Conservation (phyloP, 2,888 invertebrate genomes). For the Alloscopus bannaensis region DNA sequence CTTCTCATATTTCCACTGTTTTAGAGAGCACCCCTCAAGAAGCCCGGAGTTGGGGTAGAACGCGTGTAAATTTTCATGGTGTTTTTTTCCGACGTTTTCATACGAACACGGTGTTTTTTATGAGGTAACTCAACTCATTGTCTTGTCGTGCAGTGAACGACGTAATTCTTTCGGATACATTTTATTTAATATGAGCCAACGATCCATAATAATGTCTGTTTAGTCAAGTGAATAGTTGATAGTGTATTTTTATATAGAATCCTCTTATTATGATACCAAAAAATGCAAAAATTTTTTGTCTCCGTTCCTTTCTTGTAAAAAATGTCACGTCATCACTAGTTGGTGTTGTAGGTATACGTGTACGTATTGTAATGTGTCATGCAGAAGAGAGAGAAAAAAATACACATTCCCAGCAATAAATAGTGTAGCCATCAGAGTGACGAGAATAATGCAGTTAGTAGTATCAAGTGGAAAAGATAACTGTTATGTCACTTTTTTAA, state of each 20-base stretch:
- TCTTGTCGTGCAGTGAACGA: slow-evolving; percentile 18
- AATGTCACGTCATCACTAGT: too few relatives aligned
- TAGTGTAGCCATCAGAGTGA: background rate
- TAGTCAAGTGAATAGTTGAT: too few relatives aligned
- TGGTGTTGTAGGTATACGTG: background rate
- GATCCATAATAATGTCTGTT: too few relatives aligned
- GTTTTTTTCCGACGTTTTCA: slow-evolving; percentile 40
- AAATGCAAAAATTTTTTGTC: background rate
- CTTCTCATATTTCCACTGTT: slow-evolving; percentile 14
- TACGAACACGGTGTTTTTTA: slow-evolving; percentile 41
- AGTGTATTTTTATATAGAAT: background rate
- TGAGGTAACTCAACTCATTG: slow-evolving; percentile 10
- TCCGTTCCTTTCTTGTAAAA: slow-evolving; percentile 8
- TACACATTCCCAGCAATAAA: background rate
- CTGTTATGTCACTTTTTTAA: slow-evolving; percentile 46
- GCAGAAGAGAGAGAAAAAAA: slow-evolving; percentile 21
- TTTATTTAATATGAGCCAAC: too few relatives aligned
- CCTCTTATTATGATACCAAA: background rate
- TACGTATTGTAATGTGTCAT: slow-evolving; percentile 20
- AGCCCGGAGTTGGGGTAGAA: slow-evolving; percentile 23
- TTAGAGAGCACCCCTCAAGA: slow-evolving; percentile 22
- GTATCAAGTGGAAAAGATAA: slow-evolving; percentile 46
- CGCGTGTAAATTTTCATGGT: slow-evolving; percentile 60
- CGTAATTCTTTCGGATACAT: too few relatives aligned
- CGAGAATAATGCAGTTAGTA: slow-evolving; percentile 28